Percentiles rank a stretch among this genome's conserved stretches.
Evolutionary conservation across 2,113 vertebrate species (phyloP).

Genomic region (Apteryx mantelli): DNA sequence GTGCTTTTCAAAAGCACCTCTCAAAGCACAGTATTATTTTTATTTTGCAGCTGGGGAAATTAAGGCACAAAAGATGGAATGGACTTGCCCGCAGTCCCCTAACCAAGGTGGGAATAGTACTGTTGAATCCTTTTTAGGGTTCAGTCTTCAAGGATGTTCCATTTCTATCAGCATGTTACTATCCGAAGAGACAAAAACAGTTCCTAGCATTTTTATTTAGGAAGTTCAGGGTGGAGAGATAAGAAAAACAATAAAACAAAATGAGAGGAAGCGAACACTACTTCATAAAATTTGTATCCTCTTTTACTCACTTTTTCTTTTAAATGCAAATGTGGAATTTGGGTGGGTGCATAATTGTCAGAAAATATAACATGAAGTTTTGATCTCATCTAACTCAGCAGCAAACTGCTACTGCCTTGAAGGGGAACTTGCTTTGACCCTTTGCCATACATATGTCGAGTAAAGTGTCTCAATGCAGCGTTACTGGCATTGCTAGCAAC

Average conservation of each 20-base stretch:
- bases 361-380: background rate
- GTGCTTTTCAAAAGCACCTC: background rate
- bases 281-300: background rate
- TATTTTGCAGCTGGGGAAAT: background rate
- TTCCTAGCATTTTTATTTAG: background rate
- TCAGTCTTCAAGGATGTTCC: background rate
- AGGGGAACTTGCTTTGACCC: background rate
- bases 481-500: background rate
- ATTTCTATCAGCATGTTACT: background rate
- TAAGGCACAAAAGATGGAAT: rapidly evolving
- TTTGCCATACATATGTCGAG: rapidly evolving
- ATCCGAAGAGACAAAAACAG: background rate
- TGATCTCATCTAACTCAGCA: background rate
- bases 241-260: background rate
- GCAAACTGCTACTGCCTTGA: background rate
- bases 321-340: background rate
- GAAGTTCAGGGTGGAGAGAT: background rate
- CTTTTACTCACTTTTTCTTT: background rate
- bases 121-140: background rate
- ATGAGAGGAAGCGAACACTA: background rate
- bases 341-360: background rate
- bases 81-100: background rate
- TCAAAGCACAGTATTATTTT: background rate
- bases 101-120: background rate
- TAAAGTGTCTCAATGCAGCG: background rate